Conservation (phyloP, 1,140 invertebrate species). For the Cyrtorhinus lividipennis region DNA sequence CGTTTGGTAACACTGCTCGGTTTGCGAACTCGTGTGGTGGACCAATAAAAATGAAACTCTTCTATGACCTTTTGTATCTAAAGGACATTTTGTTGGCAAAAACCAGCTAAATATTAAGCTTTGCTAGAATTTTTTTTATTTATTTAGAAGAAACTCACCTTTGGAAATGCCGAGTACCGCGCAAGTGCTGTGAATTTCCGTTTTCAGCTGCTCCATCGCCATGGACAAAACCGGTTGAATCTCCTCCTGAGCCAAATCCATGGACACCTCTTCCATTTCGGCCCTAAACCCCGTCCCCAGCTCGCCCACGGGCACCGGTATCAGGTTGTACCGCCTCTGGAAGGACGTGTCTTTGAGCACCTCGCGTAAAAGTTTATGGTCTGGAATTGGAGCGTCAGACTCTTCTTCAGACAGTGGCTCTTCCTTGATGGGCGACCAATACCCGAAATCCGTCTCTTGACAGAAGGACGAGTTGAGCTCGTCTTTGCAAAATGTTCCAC, state of each 20-base stretch:
- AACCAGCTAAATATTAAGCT: too few species aligned
- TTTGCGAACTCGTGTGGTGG: too few species aligned
- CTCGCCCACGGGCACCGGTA: constrained; percentile 45
- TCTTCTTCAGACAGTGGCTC: constrained; percentile 24
- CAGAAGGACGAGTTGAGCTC: background rate
- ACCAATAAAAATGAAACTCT: too few species aligned
- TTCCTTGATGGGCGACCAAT: constrained; percentile 20
- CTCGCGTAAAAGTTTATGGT: constrained; percentile 58
- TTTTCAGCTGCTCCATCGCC: constrained; percentile 69
- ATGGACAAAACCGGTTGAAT: constrained; percentile 71
- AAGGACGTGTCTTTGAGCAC: constrained; percentile 67
- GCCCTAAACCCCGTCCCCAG: constrained; percentile 39
- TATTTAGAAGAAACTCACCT: too few species aligned
- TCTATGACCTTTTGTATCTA: too few species aligned
- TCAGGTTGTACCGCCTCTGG: constrained; percentile 63
- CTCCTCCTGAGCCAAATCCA: constrained; percentile 48
- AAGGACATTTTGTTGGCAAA: too few species aligned
- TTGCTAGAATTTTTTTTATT: too few species aligned
- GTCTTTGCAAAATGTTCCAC: too few species aligned
- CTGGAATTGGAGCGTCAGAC: constrained; percentile 6
- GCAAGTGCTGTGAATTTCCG: constrained; percentile 71
- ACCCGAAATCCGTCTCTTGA: background rate
- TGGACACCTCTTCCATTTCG: constrained; percentile 40
- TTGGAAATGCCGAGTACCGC: constrained; percentile 67
- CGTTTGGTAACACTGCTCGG: too few species aligned